A percentile compares a stretch with the other conserved stretches of the same genome.
phyloP scores from a whole-genome alignment of 2,888 invertebrate species.

The Stenotaenia linearis region DNA sequence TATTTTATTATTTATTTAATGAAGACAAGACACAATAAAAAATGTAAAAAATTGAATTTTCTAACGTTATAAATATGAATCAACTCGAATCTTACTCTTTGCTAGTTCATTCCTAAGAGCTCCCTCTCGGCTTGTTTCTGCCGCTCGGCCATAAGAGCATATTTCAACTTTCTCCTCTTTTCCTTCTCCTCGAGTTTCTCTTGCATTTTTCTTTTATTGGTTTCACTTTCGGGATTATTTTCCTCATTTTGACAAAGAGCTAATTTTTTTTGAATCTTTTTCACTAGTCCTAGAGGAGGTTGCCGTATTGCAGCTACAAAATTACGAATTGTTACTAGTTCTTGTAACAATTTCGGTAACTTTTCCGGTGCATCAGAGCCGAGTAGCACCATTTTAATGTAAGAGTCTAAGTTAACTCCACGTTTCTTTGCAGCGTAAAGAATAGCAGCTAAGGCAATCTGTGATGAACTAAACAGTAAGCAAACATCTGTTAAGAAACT shows the following conservation, averaged over 20 bases:
- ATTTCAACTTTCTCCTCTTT: conserved; percentile 40
- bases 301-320: conserved; percentile 78
- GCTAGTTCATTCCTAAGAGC: conserved; percentile 28
- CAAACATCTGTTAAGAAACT: conserved; percentile 86
- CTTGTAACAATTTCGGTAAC: conserved; percentile 70
- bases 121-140: conserved; percentile 33
- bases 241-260: conserved; percentile 89
- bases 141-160: conserved; percentile 34
- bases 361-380: conserved; percentile 63
- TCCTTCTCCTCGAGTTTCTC: conserved; percentile 73
- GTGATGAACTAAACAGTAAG: conserved; percentile 88
- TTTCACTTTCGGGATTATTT: conserved; percentile 79
- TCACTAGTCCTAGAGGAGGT: conserved; percentile 48
- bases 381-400: conserved; percentile 60
- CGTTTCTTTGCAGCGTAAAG: conserved; percentile 84
- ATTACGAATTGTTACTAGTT: not conserved
- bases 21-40: too few relatives aligned
- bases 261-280: conserved; percentile 75
- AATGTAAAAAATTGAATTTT: too few relatives aligned
- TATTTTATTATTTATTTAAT: too few relatives aligned
- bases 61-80: too few relatives aligned
- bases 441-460: conserved; percentile 86
- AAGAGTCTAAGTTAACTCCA: conserved; percentile 79
- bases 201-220: conserved; percentile 73
- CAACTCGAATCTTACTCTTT: not conserved